Evolutionary conservation across 2,113 vertebrate species (phyloP).

Genomic region (Anseranas semipalmata): DNA sequence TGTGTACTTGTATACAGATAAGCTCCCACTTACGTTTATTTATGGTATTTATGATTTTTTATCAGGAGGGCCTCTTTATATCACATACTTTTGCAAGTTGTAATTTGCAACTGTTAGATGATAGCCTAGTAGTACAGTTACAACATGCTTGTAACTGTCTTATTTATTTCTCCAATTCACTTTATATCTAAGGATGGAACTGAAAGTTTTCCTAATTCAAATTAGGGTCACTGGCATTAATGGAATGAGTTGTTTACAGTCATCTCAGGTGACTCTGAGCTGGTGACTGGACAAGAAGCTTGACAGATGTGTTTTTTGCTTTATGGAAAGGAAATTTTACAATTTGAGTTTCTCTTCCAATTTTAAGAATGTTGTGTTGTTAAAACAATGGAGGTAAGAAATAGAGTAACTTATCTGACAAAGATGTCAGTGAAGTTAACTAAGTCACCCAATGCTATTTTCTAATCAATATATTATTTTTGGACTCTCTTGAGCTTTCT

Average conservation of each 20-base stretch:
- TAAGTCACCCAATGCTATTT: neutral
- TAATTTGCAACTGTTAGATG: neutral
- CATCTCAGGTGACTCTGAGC: neutral
- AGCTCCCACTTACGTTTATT: neutral
- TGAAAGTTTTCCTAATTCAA: neutral
- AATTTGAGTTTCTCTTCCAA: neutral
- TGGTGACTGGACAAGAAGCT: neutral
- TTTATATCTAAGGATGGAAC: neutral
- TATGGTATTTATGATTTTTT: neutral
- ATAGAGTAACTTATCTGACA: neutral
- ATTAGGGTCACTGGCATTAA: neutral
- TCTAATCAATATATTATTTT: neutral
- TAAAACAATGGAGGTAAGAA: neutral
- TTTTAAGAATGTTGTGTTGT: neutral
- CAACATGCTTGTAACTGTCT: neutral
- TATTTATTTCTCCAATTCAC: neutral
- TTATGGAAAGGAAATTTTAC: neutral
- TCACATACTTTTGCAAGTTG: neutral
- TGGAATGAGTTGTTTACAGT: neutral
- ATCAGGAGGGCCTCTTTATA: neutral
- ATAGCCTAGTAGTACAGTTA: neutral
- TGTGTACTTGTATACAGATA: neutral
- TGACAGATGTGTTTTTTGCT: accelerated
- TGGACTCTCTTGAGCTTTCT: neutral
- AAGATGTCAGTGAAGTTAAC: neutral